A percentile compares a stretch with the other conserved stretches of the same genome.
phyloP scores from a whole-genome alignment of 2,113 vertebrate genomes.

The Canis aureus region DNA sequence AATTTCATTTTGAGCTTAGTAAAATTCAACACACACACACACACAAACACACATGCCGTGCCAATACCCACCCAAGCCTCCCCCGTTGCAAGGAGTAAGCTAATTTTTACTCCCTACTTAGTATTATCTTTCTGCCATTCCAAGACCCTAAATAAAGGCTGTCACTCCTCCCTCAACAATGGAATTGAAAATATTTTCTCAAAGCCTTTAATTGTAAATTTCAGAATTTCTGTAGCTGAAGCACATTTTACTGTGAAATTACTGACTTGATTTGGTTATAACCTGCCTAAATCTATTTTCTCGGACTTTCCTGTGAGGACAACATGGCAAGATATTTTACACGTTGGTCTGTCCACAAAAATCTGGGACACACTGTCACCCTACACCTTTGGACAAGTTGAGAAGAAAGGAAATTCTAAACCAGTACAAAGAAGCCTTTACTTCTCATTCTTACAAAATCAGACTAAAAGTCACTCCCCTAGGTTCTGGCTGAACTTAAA shows the following conservation, averaged over 20 bases:
- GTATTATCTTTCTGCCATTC: not conserved
- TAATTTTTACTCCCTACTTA: not conserved
- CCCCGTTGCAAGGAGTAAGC: not conserved
- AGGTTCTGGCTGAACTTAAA: not conserved
- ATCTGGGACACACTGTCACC: conserved; percentile 57
- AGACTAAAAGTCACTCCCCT: conserved; percentile 25
- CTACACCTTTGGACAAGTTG: conserved; percentile 36
- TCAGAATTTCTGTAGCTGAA: not conserved
- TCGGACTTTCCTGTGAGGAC: not conserved
- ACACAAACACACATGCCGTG: accelerated
- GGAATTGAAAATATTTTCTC: not conserved
- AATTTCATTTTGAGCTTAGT: conserved; percentile 53
- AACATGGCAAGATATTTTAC: conserved; percentile 10
- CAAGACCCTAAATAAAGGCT: not conserved
- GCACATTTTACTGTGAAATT: not conserved
- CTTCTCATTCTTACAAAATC: conserved; percentile 34
- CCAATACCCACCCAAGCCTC: not conserved
- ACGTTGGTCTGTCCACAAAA: conserved; percentile 27
- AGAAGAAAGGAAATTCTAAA: conserved; percentile 70
- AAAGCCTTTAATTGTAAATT: not conserved
- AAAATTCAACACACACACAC: not conserved
- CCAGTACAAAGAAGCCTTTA: conserved; percentile 17
- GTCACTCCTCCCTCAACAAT: not conserved
- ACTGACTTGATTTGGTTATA: not conserved
- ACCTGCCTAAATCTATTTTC: conserved; percentile 14